phyloP scores from a whole-genome alignment of 2,113 vertebrate genomes.

The Phycodurus eques region DNA sequence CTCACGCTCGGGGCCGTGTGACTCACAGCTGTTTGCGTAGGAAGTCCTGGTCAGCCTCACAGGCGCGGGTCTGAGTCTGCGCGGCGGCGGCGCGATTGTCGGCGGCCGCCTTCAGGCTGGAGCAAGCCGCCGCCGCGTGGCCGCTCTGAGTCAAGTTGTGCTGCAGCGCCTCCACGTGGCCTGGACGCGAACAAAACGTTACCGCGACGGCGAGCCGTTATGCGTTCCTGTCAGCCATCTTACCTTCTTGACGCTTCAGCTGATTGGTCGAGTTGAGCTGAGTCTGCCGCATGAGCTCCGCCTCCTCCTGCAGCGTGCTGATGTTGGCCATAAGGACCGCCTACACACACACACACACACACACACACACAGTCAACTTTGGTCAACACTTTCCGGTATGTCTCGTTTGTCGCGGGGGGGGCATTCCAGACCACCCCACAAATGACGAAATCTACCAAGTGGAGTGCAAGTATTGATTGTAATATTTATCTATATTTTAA shows the following conservation, averaged over 20 bases:
- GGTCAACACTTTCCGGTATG: no score
- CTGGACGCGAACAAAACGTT: neutral
- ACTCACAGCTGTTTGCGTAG: slow-evolving; percentile 12
- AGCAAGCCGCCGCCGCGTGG: neutral
- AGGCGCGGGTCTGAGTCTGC: slow-evolving; percentile 2
- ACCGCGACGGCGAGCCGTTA: neutral
- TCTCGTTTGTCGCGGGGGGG: no score
- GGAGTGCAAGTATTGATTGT: no score
- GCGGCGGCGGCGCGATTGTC: slow-evolving; percentile 2
- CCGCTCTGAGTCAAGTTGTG: slow-evolving; percentile 10
- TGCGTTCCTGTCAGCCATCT: neutral
- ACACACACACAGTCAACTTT: neutral
- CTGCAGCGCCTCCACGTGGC: neutral
- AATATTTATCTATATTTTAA: no score
- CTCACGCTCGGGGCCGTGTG: neutral
- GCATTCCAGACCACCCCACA: no score
- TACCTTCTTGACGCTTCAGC: slow-evolving; percentile 2
- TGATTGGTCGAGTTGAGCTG: neutral
- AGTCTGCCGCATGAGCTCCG: neutral
- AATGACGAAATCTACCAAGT: no score
- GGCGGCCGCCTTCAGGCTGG: slow-evolving; percentile 11
- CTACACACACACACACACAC: neutral
- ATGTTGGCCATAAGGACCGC: slow-evolving; percentile 1
- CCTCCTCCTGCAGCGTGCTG: neutral
- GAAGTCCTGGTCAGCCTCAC: neutral